phyloP scores from a whole-genome alignment of 2,888 invertebrate species.

The Charanyca ferruginea region DNA sequence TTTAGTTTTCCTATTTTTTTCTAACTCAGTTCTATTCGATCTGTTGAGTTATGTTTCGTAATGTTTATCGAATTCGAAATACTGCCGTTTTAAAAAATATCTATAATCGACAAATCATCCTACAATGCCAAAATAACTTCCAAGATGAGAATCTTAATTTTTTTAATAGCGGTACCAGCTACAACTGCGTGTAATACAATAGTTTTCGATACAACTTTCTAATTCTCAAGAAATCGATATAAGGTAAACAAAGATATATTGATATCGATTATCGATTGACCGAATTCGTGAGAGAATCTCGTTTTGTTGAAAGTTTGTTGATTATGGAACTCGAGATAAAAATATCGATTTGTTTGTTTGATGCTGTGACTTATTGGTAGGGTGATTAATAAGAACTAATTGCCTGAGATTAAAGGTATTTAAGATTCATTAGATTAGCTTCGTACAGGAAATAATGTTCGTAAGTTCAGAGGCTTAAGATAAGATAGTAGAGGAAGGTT shows the following conservation, averaged over 20 bases:
- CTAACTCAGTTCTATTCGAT: no score
- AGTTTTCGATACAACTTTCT: slow-evolving; percentile 65
- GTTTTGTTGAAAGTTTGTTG: slow-evolving; percentile 54
- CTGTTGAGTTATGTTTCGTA: no score
- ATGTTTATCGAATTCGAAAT: background rate
- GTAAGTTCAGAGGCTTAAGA: background rate
- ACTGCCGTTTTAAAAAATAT: background rate
- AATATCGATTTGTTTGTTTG: slow-evolving; percentile 36
- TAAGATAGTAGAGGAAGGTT: background rate
- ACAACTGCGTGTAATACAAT: slow-evolving; percentile 61
- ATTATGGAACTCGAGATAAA: slow-evolving; percentile 44
- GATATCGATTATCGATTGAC: slow-evolving; percentile 62
- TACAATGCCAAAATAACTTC: slow-evolving; percentile 37
- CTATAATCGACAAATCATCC: slow-evolving; percentile 46
- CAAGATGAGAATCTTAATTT: slow-evolving; percentile 47
- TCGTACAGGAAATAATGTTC: background rate
- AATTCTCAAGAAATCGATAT: slow-evolving; percentile 68
- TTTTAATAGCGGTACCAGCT: slow-evolving; percentile 52
- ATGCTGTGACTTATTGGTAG: slow-evolving; percentile 11
- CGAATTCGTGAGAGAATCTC: slow-evolving; percentile 64
- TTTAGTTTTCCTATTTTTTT: no score
- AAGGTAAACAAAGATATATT: slow-evolving; percentile 70
- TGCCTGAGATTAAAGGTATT: background rate
- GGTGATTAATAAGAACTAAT: slow-evolving; percentile 17
- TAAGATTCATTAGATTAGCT: background rate